Conservation (phyloP, 2,113 vertebrate species). For the Sebastes schlegelii region DNA sequence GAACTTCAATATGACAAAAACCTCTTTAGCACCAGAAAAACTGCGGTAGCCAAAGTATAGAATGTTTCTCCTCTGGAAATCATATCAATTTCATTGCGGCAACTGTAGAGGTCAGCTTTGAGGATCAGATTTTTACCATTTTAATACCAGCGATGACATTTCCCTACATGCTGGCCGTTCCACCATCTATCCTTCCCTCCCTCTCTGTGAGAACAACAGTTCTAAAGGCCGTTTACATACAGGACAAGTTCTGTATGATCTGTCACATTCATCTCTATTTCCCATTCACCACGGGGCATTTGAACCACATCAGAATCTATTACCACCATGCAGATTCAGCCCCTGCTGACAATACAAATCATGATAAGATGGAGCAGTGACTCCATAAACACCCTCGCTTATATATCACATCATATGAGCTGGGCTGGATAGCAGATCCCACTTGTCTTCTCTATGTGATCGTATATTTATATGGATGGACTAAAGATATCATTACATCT, state of each 20-base stretch:
- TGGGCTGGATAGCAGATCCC: constrained; percentile 65
- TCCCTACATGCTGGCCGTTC: constrained; percentile 9
- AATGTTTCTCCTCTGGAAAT: constrained; percentile 42
- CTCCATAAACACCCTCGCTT: constrained; percentile 80
- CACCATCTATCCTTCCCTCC: constrained; percentile 27
- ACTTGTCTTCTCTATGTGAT: constrained; percentile 64
- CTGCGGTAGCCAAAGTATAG: neutral
- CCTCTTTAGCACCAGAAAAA: constrained; percentile 41
- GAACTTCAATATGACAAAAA: constrained; percentile 46
- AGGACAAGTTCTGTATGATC: constrained; percentile 59
- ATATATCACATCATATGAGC: constrained; percentile 75
- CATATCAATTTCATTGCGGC: constrained; percentile 25
- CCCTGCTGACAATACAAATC: constrained; percentile 81
- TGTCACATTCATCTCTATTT: constrained; percentile 83
- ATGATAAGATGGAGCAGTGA: constrained; percentile 79
- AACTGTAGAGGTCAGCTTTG: constrained; percentile 53
- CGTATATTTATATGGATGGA: constrained; percentile 63
- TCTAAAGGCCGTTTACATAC: constrained; percentile 68
- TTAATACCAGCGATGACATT: constrained; percentile 49
- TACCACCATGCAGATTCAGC: constrained; percentile 78
- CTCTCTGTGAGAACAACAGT: constrained; percentile 50
- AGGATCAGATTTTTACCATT: constrained; percentile 41
- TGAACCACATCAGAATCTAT: constrained; percentile 81
- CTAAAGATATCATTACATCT: constrained; percentile 74
- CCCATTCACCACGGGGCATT: constrained; percentile 77